Evolutionary conservation across 2,888 invertebrate species (phyloP), one percentile per base, ranked within the genome.

Genomic region (Cerceris ruficornis): DNA sequence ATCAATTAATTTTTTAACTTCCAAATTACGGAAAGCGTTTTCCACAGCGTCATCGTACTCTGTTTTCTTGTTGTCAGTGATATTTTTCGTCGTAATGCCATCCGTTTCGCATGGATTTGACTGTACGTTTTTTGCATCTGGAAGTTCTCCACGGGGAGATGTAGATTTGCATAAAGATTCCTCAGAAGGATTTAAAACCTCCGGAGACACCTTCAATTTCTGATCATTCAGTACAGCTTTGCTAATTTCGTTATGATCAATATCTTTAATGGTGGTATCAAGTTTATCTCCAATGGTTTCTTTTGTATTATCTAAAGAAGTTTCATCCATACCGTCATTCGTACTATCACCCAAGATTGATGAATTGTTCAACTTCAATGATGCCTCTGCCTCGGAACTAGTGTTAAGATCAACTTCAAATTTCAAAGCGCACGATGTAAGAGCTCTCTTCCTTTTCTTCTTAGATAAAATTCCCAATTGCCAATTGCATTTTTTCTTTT

Each of bases 401-500:
- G 9, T 17, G 6, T 58, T 69, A 0, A 4, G 6, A 8, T 74
- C 74, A 6, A 42, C 9, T 6, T 74, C 65, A 1, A 14, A 8
- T 15, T 74, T 80, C 0, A 52, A 13, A 46, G 69, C 50, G 2
- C 13, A n/a, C 2, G 42, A 8, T 7, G 43, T 28, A 2, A 66
- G 28, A 0, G 62, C 67, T 17, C 80, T 85, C 46, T 80, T 88
- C 52, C 65, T 90, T 65, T 86, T 91, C 28, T 87, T 89, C 60
- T 86, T 90, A 6, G 86, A 82, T 0, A 90, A 43, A 62, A 81
- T 86, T n/a, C 88, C 92, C 86, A 90, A 85, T 61, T 87, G 88
- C 91, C 90, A 91, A 17, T 72, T 88, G 5, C 69, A 80, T 17
- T 84, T 87, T 46, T 91, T 92, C 72, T 91, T 92, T 65, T 91